These are phyloP conservation scores for Papilio demoleus DNA, from an alignment of 2,888 invertebrate species.

Conservation along the genomic window DNA sequence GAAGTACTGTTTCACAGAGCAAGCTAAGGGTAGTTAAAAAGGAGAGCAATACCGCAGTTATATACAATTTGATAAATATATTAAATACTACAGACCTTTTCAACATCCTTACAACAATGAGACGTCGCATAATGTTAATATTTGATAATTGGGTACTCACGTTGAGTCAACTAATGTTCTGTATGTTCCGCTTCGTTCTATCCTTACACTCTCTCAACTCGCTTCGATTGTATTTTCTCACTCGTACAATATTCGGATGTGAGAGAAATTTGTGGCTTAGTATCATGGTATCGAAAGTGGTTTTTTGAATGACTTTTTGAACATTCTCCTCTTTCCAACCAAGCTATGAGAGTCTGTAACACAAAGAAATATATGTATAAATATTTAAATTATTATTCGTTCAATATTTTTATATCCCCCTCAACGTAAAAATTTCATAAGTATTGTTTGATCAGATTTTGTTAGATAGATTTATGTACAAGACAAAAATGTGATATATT, in stretches of 20 bases:
- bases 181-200: constrained; percentile 92
- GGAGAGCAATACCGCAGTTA: neutral
- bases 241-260: constrained; percentile 92
- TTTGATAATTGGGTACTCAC: constrained; percentile 87
- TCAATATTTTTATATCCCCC: too few species aligned
- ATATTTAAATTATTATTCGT: neutral
- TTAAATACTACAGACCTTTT: constrained; percentile 7
- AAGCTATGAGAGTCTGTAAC: constrained; percentile 90
- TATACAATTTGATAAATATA: neutral
- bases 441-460: too few species aligned
- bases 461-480: too few species aligned
- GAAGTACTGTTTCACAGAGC: too few species aligned
- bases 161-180: constrained; percentile 93
- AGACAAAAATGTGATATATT: too few species aligned
- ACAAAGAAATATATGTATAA: too few species aligned
- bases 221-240: constrained; percentile 94
- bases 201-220: constrained; percentile 94
- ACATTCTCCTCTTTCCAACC: constrained; percentile 97
- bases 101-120: constrained; percentile 25
- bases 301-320: constrained; percentile 94
- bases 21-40: constrained; percentile 19
- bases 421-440: too few species aligned
- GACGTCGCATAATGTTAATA: neutral
- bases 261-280: constrained; percentile 97
- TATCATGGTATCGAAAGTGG: constrained; percentile 98